These are phyloP conservation scores for Oscheius sp. DNA, from an alignment of 2,888 invertebrate species.

Conservation along the genomic window DNA sequence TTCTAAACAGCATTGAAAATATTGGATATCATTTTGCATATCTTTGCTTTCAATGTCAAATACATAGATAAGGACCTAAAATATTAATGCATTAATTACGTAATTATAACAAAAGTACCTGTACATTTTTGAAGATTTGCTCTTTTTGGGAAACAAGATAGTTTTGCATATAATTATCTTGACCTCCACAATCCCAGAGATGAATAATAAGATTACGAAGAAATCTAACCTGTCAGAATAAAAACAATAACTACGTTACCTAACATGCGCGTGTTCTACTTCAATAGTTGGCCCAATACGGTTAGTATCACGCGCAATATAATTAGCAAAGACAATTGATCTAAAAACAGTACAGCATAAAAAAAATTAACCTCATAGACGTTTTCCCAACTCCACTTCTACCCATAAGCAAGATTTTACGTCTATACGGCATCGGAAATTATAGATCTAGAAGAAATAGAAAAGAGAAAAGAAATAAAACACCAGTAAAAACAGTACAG, in stretches of 20 bases:
- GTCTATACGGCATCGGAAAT: too few species aligned
- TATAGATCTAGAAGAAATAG: too few species aligned
- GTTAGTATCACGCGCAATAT: slow-evolving; percentile 97
- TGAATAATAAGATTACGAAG: slow-evolving; percentile 96
- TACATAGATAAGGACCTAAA: slow-evolving; percentile 89
- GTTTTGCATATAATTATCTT: slow-evolving; percentile 99
- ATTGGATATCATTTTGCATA: slow-evolving; percentile 95
- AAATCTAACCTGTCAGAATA: too few species aligned
- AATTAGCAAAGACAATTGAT: slow-evolving; percentile 97
- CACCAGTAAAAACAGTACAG: too few species aligned
- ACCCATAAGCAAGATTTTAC: slow-evolving; percentile 94
- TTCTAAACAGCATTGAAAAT: slow-evolving; percentile 96
- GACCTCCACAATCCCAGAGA: slow-evolving; percentile 99
- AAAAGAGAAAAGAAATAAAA: too few species aligned
- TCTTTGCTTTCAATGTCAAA: slow-evolving; percentile 98
- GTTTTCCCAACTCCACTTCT: slow-evolving; percentile 99
- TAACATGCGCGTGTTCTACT: slow-evolving; percentile 98
- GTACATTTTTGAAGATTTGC: slow-evolving; percentile 95
- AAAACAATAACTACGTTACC: too few species aligned
- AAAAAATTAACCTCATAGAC: slow-evolving; percentile 81
- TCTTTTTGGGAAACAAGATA: slow-evolving; percentile 97
- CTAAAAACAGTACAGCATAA: slow-evolving; percentile 70
- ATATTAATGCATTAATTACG: background rate
- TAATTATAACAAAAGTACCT: slow-evolving; percentile 71
- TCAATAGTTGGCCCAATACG: slow-evolving; percentile 98